These are phyloP conservation scores for Spodoptera picta DNA, from an alignment of 2,888 invertebrate genomes.

Conservation along the genomic window DNA sequence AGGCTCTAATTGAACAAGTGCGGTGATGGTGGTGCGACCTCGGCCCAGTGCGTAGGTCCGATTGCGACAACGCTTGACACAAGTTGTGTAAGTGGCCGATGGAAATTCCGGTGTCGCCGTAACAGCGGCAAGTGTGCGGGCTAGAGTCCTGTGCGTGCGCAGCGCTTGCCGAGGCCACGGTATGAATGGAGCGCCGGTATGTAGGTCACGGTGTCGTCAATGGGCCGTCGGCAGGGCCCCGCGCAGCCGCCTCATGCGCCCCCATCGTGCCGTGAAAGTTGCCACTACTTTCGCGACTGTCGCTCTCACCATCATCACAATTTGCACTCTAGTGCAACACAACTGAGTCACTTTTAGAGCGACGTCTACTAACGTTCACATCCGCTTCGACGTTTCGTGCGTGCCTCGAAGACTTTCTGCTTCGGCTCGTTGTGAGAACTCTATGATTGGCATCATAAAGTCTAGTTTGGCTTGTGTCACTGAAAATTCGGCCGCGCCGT, in stretches of 20 bases:
- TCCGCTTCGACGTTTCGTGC: constrained; percentile 85
- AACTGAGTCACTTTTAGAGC: constrained; percentile 82
- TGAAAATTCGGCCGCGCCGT: constrained; percentile 82
- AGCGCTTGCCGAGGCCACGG: constrained; percentile 77
- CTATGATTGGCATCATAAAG: constrained; percentile 66
- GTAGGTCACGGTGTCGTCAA: constrained; percentile 88
- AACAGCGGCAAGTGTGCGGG: constrained; percentile 71
- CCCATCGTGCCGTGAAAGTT: constrained; percentile 87
- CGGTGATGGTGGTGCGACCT: constrained; percentile 78
- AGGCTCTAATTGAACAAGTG: constrained; percentile 86
- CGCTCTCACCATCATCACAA: constrained; percentile 70
- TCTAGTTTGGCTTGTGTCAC: constrained; percentile 65
- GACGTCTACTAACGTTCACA: constrained; percentile 79
- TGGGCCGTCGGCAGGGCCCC: constrained; percentile 83
- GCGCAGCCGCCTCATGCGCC: constrained; percentile 83
- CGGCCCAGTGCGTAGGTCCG: constrained; percentile 72
- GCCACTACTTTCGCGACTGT: constrained; percentile 87
- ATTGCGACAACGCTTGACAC: constrained; percentile 79
- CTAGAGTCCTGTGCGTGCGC: constrained; percentile 79
- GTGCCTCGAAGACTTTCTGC: constrained; percentile 78
- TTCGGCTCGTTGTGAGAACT: constrained; percentile 61
- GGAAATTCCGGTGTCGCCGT: constrained; percentile 81
- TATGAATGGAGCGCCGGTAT: constrained; percentile 87
- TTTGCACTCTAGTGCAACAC: constrained; percentile 80
- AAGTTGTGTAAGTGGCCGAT: constrained; percentile 82